These are phyloP conservation scores for Panagrolaimus sp. DNA, from an alignment of 1,140 invertebrate genomes.

Conservation along the genomic window DNA sequence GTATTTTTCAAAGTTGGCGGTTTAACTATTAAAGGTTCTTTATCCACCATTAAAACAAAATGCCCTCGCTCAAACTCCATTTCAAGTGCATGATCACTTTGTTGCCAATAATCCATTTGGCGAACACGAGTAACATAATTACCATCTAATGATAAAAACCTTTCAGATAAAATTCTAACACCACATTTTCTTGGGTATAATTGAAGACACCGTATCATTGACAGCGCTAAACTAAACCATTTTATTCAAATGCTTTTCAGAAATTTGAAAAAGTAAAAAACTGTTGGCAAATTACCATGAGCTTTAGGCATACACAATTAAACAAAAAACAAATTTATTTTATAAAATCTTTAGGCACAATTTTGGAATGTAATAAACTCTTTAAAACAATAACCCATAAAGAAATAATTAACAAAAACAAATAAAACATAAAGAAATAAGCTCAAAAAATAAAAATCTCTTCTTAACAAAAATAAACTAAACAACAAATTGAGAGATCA, in stretches of 20 bases:
- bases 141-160: neutral
- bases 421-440: constrained; percentile 18
- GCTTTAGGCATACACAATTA: constrained; percentile 1
- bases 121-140: constrained; percentile 35
- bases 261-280: constrained; percentile 12
- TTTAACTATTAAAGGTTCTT: constrained; percentile 32
- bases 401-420: neutral
- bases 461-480: constrained; percentile 23
- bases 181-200: neutral
- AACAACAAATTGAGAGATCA: constrained; percentile 62
- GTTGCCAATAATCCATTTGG: constrained; percentile 47
- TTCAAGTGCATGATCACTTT: constrained; percentile 38
- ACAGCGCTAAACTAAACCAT: neutral
- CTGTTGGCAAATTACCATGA: constrained; percentile 18
- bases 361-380: neutral
- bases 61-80: constrained; percentile 39
- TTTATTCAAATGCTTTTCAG: neutral
- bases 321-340: neutral
- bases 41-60: constrained; percentile 45
- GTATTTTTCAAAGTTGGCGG: neutral
- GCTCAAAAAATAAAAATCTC: neutral
- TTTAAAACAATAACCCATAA: no score
- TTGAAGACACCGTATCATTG: neutral
- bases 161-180: neutral
- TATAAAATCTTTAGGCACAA: constrained; percentile 1